Evolutionary conservation across 2,888 invertebrate species (phyloP).

Genomic region (Laothoe populi): DNA sequence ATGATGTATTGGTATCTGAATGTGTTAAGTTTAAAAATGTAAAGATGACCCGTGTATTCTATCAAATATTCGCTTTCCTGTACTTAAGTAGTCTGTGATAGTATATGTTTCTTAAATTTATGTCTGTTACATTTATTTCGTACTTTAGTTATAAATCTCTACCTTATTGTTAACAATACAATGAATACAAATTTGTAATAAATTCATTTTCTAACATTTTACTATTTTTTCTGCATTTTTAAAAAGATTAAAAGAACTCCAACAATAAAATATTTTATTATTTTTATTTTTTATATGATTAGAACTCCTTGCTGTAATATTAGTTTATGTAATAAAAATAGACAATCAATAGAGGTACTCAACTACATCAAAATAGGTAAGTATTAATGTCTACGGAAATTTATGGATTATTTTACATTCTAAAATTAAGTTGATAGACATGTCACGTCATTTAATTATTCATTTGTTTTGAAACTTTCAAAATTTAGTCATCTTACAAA

Average conservation of each 20-base stretch:
- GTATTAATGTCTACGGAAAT: background rate
- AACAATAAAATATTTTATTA: conserved; percentile 46
- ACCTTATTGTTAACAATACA: conserved; percentile 32
- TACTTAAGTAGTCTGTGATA: conserved; percentile 80
- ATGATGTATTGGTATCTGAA: conserved; percentile 31
- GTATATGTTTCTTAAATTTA: conserved; percentile 43
- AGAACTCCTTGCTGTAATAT: background rate
- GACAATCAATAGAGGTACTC: background rate
- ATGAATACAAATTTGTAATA: conserved; percentile 83
- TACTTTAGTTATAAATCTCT: conserved; percentile 40
- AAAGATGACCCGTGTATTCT: conserved; percentile 30
- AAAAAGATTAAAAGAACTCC: conserved; percentile 77
- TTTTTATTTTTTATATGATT: conserved; percentile 24
- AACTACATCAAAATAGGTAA: background rate
- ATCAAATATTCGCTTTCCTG: conserved; percentile 44
- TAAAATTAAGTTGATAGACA: background rate
- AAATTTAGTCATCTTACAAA: conserved; percentile 8
- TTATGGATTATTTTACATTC: background rate
- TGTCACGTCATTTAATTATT: conserved; percentile 35
- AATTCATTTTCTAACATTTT: conserved; percentile 79
- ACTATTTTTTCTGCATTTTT: conserved; percentile 80
- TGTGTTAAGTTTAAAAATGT: conserved; percentile 10
- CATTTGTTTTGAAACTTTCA: conserved; percentile 47
- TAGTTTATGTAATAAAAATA: background rate
- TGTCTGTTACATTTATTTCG: conserved; percentile 43